phyloP scores from a whole-genome alignment of 2,888 invertebrate genomes.

The Trichopoda pennipes region DNA sequence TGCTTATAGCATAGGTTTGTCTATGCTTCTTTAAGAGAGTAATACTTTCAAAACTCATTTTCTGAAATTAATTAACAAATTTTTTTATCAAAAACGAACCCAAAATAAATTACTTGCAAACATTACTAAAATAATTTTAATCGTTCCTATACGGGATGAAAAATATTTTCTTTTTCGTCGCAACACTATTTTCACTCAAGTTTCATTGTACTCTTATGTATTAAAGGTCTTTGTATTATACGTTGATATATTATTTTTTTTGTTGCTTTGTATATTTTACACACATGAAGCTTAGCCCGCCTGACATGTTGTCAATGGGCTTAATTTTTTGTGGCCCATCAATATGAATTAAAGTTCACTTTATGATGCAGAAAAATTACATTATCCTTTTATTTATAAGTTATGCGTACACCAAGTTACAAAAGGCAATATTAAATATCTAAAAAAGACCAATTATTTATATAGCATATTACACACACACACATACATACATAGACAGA shows the following conservation, averaged over 20 bases:
- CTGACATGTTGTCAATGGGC: slow-evolving; percentile 12
- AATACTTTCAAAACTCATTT: too few species aligned
- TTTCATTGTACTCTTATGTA: too few species aligned
- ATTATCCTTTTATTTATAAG: slow-evolving; percentile 60
- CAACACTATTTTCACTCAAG: too few species aligned
- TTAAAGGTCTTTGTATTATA: background rate
- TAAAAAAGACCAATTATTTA: too few species aligned
- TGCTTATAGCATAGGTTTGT: too few species aligned
- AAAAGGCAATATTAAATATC: slow-evolving; percentile 23
- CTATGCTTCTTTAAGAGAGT: too few species aligned
- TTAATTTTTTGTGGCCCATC: slow-evolving; percentile 14
- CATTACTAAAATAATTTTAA: too few species aligned
- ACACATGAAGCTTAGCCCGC: background rate
- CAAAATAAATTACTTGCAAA: too few species aligned
- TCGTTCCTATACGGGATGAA: too few species aligned
- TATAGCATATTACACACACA: background rate
- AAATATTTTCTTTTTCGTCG: background rate
- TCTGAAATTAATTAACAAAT: too few species aligned
- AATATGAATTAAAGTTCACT: slow-evolving; percentile 48
- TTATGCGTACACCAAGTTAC: slow-evolving; percentile 44
- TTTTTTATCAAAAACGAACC: too few species aligned
- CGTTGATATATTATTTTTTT: background rate
- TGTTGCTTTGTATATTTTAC: slow-evolving; percentile 1
- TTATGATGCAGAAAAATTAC: slow-evolving; percentile 62
- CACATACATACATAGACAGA: too few species aligned